These are phyloP conservation scores for Tenthredo livida DNA, from an alignment of 2,888 invertebrate species.

Conservation along the genomic window DNA sequence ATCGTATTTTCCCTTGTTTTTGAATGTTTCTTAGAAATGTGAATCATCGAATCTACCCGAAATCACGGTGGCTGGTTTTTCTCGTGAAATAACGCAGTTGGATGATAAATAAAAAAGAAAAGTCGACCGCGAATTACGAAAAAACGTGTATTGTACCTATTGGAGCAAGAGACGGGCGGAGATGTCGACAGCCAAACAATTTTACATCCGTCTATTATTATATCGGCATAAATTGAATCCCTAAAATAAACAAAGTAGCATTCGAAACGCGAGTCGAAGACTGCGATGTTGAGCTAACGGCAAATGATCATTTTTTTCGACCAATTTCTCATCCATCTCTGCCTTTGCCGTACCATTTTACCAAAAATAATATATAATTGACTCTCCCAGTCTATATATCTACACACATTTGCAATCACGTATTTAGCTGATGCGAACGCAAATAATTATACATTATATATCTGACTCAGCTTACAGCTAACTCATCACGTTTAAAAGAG, in stretches of 20 bases:
- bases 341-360: neutral
- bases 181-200: neutral
- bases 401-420: conserved; percentile 8
- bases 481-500: neutral
- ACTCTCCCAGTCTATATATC: neutral
- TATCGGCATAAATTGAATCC: conserved; percentile 32
- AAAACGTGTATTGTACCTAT: neutral
- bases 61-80: neutral
- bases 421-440: neutral
- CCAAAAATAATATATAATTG: neutral
- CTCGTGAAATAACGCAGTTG: neutral
- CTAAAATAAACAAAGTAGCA: conserved; percentile 24
- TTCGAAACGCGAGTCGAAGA: neutral
- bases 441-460: neutral
- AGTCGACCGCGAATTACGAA: neutral
- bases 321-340: neutral
- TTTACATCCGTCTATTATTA: conserved; percentile 32
- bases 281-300: neutral
- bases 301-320: neutral
- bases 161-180: neutral
- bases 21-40: neutral
- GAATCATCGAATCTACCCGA: neutral
- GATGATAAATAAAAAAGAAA: neutral
- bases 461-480: neutral
- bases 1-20: neutral